A percentile compares a stretch with the other conserved stretches of the same genome.
Conservation (phyloP, 2,113 vertebrate species). For the Ptychochromis oligacanthus region DNA sequence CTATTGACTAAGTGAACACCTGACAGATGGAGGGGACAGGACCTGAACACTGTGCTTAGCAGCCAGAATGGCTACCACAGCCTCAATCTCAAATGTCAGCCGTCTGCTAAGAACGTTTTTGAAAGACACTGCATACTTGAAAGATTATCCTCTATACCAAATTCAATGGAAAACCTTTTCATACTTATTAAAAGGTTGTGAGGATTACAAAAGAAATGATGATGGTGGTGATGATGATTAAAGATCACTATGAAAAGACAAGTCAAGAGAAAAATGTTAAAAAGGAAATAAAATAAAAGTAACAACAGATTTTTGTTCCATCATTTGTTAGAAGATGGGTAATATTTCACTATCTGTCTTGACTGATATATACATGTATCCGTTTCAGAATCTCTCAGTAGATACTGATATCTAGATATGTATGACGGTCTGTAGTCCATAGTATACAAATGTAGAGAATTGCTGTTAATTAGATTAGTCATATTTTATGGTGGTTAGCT, state of each 20-base stretch:
- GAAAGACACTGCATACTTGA: background rate
- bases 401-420: background rate
- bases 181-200: background rate
- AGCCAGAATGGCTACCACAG: background rate
- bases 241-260: background rate
- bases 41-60: slow-evolving; percentile 47
- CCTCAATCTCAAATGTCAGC: slow-evolving; percentile 22
- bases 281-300: background rate
- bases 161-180: background rate
- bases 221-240: background rate
- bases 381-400: background rate
- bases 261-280: background rate
- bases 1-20: slow-evolving; percentile 62
- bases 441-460: background rate
- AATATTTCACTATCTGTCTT: background rate
- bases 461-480: background rate
- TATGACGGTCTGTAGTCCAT: background rate
- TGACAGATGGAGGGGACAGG: background rate
- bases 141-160: background rate
- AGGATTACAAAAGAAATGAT: background rate
- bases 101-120: background rate
- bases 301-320: background rate
- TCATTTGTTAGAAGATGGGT: background rate
- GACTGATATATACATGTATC: background rate
- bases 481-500: background rate